These are phyloP conservation scores for Drosophila bipectinata DNA, from an alignment of 1,140 invertebrate genomes.

Conservation along the genomic window DNA sequence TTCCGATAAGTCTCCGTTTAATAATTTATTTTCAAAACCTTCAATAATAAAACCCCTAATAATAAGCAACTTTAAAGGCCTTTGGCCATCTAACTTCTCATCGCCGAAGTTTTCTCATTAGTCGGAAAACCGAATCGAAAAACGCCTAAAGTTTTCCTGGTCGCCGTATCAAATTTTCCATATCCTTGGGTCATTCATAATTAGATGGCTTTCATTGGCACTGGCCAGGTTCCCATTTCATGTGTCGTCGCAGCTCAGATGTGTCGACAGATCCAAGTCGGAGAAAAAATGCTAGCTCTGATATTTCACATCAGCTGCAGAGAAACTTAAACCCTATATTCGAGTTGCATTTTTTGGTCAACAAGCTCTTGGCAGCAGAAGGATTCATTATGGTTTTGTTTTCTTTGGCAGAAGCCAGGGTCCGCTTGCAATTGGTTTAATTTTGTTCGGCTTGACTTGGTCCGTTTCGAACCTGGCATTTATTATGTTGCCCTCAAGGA, in stretches of 20 bases:
- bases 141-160: constrained; percentile 13
- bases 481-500: constrained; percentile 59
- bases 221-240: constrained; percentile 3
- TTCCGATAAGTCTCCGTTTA: neutral
- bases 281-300: constrained; percentile 6
- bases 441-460: constrained; percentile 46
- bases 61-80: neutral
- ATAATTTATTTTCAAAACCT: neutral
- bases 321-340: constrained; percentile 2
- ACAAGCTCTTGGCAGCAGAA: constrained; percentile 60
- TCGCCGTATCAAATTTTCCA: neutral
- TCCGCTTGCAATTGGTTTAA: constrained; percentile 30
- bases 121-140: constrained; percentile 9
- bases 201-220: constrained; percentile 10
- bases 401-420: constrained; percentile 35
- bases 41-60: neutral
- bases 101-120: constrained; percentile 9
- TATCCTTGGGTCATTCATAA: constrained; percentile 10
- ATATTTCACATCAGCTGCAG: constrained; percentile 22
- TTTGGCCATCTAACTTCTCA: neutral
- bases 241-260: neutral
- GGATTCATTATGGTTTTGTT: constrained; percentile 58
- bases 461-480: constrained; percentile 40
- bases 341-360: constrained; percentile 49
- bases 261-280: neutral